Percentiles rank a stretch among this genome's conserved stretches.
phyloP scores from a whole-genome alignment of 2,888 invertebrate species.

The Apamea epomidion region DNA sequence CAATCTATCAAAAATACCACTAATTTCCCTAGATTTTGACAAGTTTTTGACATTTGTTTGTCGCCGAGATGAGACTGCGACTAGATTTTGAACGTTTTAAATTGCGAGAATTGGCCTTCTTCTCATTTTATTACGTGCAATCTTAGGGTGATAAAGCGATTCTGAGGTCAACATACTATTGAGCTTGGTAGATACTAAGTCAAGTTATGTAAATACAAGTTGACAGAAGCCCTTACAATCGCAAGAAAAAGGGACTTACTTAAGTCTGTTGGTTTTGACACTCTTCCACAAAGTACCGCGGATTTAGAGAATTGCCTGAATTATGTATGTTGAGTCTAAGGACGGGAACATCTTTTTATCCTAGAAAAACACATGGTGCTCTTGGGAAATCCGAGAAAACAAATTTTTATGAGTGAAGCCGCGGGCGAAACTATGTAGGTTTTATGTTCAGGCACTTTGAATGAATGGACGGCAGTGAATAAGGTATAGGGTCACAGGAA shows the following conservation, averaged over 20 bases:
- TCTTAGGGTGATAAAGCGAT: no score
- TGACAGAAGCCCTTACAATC: background rate
- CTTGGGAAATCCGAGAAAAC: conserved; percentile 59
- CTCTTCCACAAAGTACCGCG: conserved; percentile 16
- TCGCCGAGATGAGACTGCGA: no score
- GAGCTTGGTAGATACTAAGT: background rate
- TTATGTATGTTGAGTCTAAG: conserved; percentile 54
- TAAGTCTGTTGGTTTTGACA: conserved; percentile 39
- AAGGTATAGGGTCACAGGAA: background rate
- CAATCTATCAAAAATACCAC: no score
- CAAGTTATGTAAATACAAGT: background rate
- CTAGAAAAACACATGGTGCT: conserved; percentile 60
- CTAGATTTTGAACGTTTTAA: no score
- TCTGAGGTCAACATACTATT: background rate
- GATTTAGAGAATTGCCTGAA: conserved; percentile 58
- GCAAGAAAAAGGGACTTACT: background rate
- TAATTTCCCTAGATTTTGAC: no score
- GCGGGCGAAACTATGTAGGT: conserved; percentile 20
- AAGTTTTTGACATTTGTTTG: no score
- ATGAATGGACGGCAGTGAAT: conserved; percentile 3
- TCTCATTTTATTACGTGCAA: background rate
- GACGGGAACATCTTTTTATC: conserved; percentile 50
- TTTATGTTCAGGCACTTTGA: conserved; percentile 36
- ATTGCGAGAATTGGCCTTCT: no score
- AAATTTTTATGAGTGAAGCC: conserved; percentile 40